These are phyloP conservation scores for Ethmia dodecea DNA, from an alignment of 2,888 invertebrate species.

Conservation along the genomic window DNA sequence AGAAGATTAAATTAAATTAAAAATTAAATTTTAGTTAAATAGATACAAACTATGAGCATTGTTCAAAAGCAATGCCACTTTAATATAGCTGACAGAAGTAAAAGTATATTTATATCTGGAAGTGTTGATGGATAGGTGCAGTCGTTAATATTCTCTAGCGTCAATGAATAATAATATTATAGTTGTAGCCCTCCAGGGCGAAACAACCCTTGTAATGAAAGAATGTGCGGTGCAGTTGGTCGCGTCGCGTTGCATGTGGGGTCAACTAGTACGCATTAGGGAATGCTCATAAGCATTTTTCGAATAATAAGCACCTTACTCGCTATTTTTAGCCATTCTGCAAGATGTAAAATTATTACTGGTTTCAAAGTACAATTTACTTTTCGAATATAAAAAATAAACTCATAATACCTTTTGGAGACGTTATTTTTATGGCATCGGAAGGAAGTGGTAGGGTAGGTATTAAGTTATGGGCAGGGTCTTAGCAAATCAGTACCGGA, in stretches of 20 bases:
- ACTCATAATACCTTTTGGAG: background rate
- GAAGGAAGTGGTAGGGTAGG: slow-evolving; percentile 64
- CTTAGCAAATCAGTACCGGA: slow-evolving; percentile 61
- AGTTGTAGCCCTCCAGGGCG: slow-evolving; percentile 58
- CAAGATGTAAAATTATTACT: slow-evolving; percentile 8
- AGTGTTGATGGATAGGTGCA: no score
- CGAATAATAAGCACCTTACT: slow-evolving; percentile 27
- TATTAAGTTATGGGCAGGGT: slow-evolving; percentile 54
- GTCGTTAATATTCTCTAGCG: background rate
- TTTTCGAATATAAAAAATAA: slow-evolving; percentile 12
- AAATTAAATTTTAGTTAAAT: no score
- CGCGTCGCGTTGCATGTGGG: slow-evolving; percentile 48
- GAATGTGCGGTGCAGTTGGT: slow-evolving; percentile 60
- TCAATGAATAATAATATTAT: slow-evolving; percentile 66
- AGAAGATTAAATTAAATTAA: no score
- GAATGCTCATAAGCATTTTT: slow-evolving; percentile 29
- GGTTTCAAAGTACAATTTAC: slow-evolving; percentile 12
- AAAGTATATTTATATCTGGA: no score
- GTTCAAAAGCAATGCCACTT: no score
- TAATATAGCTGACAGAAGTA: no score
- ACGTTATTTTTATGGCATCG: slow-evolving; percentile 52
- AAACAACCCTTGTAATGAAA: slow-evolving; percentile 61
- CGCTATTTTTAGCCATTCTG: slow-evolving; percentile 20
- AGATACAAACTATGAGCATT: no score
- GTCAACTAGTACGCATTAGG: slow-evolving; percentile 57